Conservation (phyloP, 2,113 vertebrate genomes). For the Cephalopholis sonnerati region DNA sequence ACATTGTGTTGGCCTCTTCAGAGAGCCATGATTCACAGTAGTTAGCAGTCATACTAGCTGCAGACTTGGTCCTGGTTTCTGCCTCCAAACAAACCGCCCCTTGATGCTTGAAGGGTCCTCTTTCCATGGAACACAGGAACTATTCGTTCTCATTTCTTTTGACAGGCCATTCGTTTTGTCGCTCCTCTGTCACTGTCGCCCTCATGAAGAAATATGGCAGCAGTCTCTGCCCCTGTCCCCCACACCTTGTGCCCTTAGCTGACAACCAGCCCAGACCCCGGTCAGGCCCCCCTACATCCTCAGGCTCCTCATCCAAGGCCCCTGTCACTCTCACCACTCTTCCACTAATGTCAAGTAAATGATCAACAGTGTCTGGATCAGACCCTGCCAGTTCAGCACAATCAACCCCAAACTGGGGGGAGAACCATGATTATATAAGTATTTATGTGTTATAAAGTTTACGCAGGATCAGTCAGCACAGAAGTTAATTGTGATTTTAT, state of each 20-base stretch:
- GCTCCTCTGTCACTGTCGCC: constrained; percentile 82
- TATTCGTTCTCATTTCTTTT: constrained; percentile 86
- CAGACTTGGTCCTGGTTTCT: constrained; percentile 45
- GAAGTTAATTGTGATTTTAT: constrained; percentile 13
- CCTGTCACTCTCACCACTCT: constrained; percentile 1
- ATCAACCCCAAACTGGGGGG: not conserved
- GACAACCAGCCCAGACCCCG: constrained; percentile 60
- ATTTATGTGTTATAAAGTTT: constrained; percentile 16
- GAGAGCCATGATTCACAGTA: not conserved
- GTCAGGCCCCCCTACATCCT: constrained; percentile 21
- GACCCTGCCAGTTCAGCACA: not conserved
- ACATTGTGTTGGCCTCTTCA: not conserved
- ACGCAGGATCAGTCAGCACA: constrained; percentile 8
- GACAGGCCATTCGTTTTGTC: constrained; percentile 86
- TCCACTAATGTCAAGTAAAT: constrained; percentile 30
- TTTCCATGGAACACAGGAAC: constrained; percentile 76
- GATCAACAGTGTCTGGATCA: constrained; percentile 33
- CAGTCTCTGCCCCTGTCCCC: constrained; percentile 70
- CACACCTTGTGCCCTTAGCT: constrained; percentile 71
- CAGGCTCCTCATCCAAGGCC: constrained; percentile 25
- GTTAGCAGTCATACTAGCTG: constrained; percentile 44
- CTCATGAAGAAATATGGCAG: constrained; percentile 88
- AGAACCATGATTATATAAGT: not conserved
- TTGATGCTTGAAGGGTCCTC: constrained; percentile 83
- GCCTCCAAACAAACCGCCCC: constrained; percentile 57